These are phyloP conservation scores for Vesta saturnalis DNA, from an alignment of 2,888 invertebrate species.

Conservation along the genomic window DNA sequence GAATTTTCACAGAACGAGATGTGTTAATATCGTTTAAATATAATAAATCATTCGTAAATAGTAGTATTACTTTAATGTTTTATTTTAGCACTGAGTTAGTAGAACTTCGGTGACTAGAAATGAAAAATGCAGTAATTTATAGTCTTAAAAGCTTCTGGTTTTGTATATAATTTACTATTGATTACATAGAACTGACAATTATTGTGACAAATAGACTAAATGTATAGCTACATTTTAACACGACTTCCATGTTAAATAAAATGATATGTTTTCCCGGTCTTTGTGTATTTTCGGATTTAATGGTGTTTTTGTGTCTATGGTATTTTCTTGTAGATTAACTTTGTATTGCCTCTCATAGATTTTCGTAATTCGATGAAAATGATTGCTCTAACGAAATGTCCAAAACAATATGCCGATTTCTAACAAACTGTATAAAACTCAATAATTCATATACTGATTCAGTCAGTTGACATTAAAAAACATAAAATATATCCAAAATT, in stretches of 20 bases:
- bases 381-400: no score
- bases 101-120: background rate
- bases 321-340: no score
- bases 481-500: no score
- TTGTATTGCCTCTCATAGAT: no score
- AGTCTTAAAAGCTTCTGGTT: background rate
- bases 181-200: background rate
- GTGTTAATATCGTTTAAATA: conserved; percentile 19
- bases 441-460: no score
- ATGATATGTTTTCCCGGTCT: no score
- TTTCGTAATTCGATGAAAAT: no score
- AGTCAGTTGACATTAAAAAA: no score
- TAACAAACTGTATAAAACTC: no score
- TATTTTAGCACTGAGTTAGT: conserved; percentile 2
- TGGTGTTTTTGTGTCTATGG: no score
- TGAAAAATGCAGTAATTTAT: background rate
- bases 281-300: no score
- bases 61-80: conserved; percentile 17
- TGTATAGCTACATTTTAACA: background rate
- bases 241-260: background rate
- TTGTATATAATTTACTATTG: conserved; percentile 9
- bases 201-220: background rate
- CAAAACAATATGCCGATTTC: no score
- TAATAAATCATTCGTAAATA: conserved; percentile 24
- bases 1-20: conserved; percentile 5